A percentile compares a stretch with the other conserved stretches of the same genome.
These are phyloP conservation scores for Melanostoma scalare DNA, from an alignment of 2,888 invertebrate genomes.

Conservation along the genomic window DNA sequence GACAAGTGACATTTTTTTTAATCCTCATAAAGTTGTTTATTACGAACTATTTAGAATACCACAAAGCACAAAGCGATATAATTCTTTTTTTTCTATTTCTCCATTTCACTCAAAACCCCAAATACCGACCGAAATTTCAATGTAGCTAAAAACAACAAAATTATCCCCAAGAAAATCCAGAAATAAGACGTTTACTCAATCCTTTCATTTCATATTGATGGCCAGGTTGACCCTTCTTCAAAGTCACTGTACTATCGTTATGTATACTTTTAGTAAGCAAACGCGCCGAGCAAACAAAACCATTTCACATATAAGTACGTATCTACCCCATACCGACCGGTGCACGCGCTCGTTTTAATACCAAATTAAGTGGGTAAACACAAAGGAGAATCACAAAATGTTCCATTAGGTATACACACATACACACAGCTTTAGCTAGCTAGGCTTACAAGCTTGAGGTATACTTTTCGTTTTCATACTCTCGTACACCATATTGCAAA, in stretches of 20 bases:
- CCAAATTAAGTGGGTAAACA: conserved; percentile 57
- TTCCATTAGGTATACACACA: background rate
- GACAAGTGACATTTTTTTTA: too few relatives aligned
- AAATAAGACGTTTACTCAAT: background rate
- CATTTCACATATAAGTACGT: conserved; percentile 16
- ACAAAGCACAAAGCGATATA: too few relatives aligned
- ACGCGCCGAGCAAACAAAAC: conserved; percentile 8
- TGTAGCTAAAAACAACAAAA: too few relatives aligned
- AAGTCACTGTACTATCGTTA: conserved; percentile 30
- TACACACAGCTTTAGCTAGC: conserved; percentile 10
- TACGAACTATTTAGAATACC: too few relatives aligned
- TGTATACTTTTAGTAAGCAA: too few relatives aligned
- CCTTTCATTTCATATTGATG: conserved; percentile 38
- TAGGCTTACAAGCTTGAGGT: conserved; percentile 16
- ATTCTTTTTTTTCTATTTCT: too few relatives aligned
- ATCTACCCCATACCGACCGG: conserved; percentile 32
- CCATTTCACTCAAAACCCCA: too few relatives aligned
- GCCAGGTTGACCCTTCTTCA: conserved; percentile 46
- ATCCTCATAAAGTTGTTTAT: too few relatives aligned
- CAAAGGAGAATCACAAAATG: conserved; percentile 34
- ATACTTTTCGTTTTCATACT: conserved; percentile 17
- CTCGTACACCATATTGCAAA: conserved; percentile 22
- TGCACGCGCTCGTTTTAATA: conserved; percentile 55
- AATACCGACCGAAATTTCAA: too few relatives aligned
- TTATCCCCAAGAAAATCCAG: too few relatives aligned